phyloP scores from a whole-genome alignment of 2,797 vertebrate species.

The Chrysolophus pictus region DNA sequence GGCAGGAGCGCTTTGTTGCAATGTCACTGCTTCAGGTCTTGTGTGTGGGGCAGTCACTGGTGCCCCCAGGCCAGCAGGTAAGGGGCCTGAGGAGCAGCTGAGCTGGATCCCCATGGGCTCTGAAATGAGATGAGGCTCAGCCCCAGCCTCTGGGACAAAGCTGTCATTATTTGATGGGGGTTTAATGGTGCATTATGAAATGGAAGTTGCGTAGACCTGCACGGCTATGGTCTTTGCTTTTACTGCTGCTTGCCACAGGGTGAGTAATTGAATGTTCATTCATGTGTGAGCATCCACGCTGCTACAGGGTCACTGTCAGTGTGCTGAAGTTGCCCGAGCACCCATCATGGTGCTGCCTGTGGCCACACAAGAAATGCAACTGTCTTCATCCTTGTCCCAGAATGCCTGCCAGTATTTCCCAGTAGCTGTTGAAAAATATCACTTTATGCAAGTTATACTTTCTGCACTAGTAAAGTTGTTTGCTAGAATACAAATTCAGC shows the following conservation, averaged over 20 bases:
- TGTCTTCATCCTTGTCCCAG: not conserved
- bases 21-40: not conserved
- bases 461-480: not conserved
- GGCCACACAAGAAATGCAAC: not conserved
- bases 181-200: constrained; percentile 13
- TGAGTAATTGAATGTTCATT: constrained; percentile 48
- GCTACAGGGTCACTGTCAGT: not conserved
- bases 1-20: not conserved
- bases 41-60: not conserved
- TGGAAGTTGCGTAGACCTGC: not conserved
- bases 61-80: not conserved
- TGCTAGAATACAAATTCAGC: not conserved
- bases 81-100: not conserved
- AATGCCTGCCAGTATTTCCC: not conserved
- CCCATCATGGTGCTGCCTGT: not conserved
- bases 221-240: constrained; percentile 17
- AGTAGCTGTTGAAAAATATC: not conserved
- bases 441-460: not conserved
- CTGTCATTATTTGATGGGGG: constrained; percentile 34
- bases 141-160: not conserved
- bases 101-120: not conserved
- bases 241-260: not conserved
- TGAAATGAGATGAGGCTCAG: not conserved
- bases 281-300: not conserved
- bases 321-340: not conserved